Base-by-base conservation (phyloP, 2,888 invertebrate species). In the Alentia gelatinosa region DNA sequence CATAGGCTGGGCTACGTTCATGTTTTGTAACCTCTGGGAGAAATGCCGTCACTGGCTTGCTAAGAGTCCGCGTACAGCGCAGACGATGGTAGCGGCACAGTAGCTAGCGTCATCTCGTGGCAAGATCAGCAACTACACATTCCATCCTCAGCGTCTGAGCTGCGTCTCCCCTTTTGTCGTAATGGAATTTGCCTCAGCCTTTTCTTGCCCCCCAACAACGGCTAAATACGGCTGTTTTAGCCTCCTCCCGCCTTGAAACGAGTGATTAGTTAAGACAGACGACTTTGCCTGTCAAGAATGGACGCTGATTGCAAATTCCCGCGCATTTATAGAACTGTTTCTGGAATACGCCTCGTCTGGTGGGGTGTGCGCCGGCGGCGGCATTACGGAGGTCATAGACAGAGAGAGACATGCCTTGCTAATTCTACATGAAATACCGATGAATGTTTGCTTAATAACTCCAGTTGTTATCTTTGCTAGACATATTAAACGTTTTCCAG, bases 81-180 rank as follows among this genome's bases (percentile, higher is more conserved):
- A n/a, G n/a, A n/a, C n/a, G n/a, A n/a, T n/a, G n/a, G n/a, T n/a
- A 12, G 63, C 63, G n/a, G 63, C n/a, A 63, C 63, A 35, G 75
- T 9, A 75, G 75, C 75, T 75, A 30, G 33, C 35, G 75, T 33
- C 75, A 75, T 75, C 75, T 75, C 9, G 75, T 75, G 75, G 75
- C 9, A 30, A 75, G 35, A 75, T 33, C 75, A 75, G 1, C 75
- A 75, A 75, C 75, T 75, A 75, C 75, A 75, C 35, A 75, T 75
- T 75, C 35, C 35, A n/a, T 9, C 35, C 30, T 5, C 68, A 68
- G 15, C 68, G 15, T 26, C n/a, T n/a, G 7, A 7, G 9, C 9
- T 9, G 33, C 35, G 35, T 75, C 75, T 35, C 35, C 33, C 7
- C 35, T 23, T 75, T 75, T 63, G 63, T 33, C 75, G 30, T 75